Percentiles rank a stretch among this genome's conserved stretches.
phyloP scores from a whole-genome alignment of 2,113 vertebrate genomes.

The Callipepla squamata region DNA sequence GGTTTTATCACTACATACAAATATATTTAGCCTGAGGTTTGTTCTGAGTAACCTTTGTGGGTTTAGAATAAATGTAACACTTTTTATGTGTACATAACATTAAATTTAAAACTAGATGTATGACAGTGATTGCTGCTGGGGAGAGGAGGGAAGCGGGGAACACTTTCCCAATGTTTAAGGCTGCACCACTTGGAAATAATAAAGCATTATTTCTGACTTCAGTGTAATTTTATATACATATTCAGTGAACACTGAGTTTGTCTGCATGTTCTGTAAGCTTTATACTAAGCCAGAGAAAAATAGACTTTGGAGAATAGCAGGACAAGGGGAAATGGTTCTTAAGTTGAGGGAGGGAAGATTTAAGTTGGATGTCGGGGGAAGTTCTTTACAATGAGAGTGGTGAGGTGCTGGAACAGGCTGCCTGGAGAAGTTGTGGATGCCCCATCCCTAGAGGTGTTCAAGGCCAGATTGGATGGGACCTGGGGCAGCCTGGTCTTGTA shows the following conservation, averaged over 20 bases:
- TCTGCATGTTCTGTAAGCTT: slow-evolving; percentile 1
- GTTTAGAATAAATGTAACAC: slow-evolving; percentile 23
- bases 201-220: slow-evolving; percentile 32
- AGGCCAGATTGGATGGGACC: too few relatives aligned
- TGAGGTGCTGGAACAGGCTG: too few relatives aligned
- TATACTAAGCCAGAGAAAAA: neutral
- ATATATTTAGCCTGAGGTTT: slow-evolving; percentile 59
- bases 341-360: too few relatives aligned
- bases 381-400: too few relatives aligned
- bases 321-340: too few relatives aligned
- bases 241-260: slow-evolving; percentile 15
- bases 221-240: slow-evolving; percentile 11
- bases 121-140: neutral
- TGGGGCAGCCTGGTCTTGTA: too few relatives aligned
- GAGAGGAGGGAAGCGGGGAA: neutral
- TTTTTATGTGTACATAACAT: slow-evolving; percentile 33
- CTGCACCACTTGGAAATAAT: slow-evolving; percentile 18
- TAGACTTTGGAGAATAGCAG: neutral
- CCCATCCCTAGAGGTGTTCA: too few relatives aligned
- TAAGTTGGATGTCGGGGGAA: too few relatives aligned
- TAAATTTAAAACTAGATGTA: slow-evolving; percentile 56
- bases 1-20: slow-evolving; percentile 57
- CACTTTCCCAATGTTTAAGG: neutral
- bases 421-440: too few relatives aligned
- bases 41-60: slow-evolving; percentile 41